These are phyloP conservation scores for Sprattus sprattus DNA, from an alignment of 2,113 vertebrate species.

Conservation along the genomic window DNA sequence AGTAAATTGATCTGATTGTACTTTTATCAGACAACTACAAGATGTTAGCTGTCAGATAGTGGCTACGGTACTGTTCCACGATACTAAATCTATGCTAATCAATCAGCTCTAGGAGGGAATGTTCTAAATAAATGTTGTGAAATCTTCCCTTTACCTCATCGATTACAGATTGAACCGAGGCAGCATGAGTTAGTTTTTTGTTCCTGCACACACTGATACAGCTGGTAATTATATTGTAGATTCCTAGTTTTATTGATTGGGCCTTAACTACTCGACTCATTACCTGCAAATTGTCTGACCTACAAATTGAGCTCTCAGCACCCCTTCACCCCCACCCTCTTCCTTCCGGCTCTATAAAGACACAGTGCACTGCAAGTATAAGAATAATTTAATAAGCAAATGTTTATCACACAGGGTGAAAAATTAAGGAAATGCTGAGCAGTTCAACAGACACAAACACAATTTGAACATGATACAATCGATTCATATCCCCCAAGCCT, in stretches of 20 bases:
- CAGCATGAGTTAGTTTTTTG: not conserved
- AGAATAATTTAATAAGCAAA: not conserved
- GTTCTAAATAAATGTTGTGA: no score
- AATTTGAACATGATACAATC: not conserved
- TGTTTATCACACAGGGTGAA: not conserved
- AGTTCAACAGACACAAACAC: not conserved
- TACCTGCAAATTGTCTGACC: constrained; percentile 9
- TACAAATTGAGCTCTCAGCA: not conserved
- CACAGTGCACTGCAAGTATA: not conserved
- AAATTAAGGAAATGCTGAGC: not conserved
- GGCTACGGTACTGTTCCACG: not conserved
- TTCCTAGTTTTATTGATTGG: not conserved
- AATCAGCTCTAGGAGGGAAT: not conserved
- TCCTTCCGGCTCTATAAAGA: not conserved
- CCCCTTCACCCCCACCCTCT: no score
- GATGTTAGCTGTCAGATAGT: not conserved
- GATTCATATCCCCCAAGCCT: not conserved
- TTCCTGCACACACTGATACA: not conserved
- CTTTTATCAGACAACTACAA: not conserved
- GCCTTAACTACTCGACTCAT: not conserved
- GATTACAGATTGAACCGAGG: not conserved
- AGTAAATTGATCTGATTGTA: not conserved
- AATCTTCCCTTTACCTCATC: not conserved
- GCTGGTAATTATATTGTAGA: not conserved
- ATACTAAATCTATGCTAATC: not conserved